phyloP scores from a whole-genome alignment of 2,113 vertebrate genomes.

The Tapirus terrestris region DNA sequence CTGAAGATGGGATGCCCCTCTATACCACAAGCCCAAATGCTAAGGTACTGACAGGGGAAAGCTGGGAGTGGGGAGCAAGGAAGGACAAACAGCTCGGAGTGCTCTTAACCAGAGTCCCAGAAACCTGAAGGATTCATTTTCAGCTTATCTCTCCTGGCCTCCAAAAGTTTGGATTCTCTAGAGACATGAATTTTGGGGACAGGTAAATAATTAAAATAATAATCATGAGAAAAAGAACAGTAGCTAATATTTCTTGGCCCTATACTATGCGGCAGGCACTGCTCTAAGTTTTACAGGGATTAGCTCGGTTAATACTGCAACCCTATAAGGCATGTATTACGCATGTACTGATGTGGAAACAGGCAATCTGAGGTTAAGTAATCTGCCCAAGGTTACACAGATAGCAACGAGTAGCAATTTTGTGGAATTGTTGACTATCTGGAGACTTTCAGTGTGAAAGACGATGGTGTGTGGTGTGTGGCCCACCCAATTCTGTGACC shows the following conservation, averaged over 20 bases:
- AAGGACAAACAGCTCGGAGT: background rate
- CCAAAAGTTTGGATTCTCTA: background rate
- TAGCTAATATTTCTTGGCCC: background rate
- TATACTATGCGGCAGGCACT: background rate
- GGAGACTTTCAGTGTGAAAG: background rate
- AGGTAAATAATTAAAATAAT: background rate
- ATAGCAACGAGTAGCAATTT: background rate
- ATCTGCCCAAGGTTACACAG: background rate
- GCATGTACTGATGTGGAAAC: background rate
- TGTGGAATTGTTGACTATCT: background rate
- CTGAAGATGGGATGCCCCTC: background rate
- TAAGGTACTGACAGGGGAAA: fast-evolving
- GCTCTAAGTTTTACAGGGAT: background rate
- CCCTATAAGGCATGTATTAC: background rate
- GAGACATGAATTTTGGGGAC: background rate
- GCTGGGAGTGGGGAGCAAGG: background rate
- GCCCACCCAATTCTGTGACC: background rate
- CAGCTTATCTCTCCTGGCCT: background rate
- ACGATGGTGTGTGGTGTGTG: background rate
- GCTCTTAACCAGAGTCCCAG: background rate
- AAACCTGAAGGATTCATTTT: background rate
- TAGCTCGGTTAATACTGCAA: background rate
- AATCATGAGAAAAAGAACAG: background rate
- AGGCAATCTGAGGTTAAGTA: background rate
- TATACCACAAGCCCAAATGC: background rate